Conservation (phyloP, 2,113 vertebrate genomes). For the Bos javanicus region DNA sequence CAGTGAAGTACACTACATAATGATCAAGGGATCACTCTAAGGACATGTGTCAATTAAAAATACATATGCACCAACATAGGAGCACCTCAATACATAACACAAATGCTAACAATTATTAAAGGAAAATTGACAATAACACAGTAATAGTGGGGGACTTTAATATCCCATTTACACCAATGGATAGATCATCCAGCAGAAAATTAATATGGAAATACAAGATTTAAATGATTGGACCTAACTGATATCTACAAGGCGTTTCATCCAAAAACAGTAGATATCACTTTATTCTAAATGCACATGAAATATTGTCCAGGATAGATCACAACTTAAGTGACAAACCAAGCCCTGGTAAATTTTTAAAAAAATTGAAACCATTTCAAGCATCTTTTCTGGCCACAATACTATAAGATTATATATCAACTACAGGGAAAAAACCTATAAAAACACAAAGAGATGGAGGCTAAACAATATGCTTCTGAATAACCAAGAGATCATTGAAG, state of each 20-base stretch:
- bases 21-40: background rate
- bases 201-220: background rate
- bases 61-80: background rate
- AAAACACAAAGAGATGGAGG: background rate
- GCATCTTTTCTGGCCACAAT: background rate
- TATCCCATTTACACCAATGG: background rate
- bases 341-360: background rate
- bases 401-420: background rate
- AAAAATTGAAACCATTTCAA: background rate
- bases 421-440: background rate
- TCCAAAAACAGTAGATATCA: background rate
- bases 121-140: background rate
- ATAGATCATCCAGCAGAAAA: background rate
- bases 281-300: background rate
- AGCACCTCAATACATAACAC: background rate
- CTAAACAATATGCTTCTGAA: background rate
- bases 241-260: background rate
- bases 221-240: background rate
- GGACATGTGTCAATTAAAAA: background rate
- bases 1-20: background rate
- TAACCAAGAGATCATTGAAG: background rate
- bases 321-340: background rate
- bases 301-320: background rate
- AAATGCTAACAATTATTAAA: background rate
- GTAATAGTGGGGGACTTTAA: background rate